Percentiles rank a stretch among this genome's conserved stretches.
Conservation (phyloP, 2,888 invertebrate species). For the Eumacrocentrus americanus region DNA sequence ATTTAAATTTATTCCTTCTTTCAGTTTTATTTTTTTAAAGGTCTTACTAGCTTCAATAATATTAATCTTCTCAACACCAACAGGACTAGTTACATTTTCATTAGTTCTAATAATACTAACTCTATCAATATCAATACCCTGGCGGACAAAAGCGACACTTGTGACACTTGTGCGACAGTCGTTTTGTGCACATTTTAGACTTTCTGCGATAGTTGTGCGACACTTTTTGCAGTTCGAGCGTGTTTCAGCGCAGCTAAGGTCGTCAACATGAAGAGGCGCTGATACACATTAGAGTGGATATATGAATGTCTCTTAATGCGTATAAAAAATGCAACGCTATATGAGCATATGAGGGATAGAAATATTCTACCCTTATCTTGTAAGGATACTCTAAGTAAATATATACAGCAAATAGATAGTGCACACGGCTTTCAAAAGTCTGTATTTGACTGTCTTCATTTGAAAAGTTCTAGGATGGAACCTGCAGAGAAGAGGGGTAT, state of each 20-base stretch:
- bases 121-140: too few species aligned
- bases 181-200: too few species aligned
- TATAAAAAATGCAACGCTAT: not conserved
- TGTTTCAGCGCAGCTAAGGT: not conserved
- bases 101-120: too few species aligned
- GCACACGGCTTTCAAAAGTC: conserved; percentile 31
- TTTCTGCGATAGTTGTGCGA: too few species aligned
- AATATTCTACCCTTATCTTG: conserved; percentile 28
- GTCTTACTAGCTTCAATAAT: too few species aligned
- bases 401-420: conserved; percentile 30
- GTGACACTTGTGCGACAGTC: too few species aligned
- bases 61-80: too few species aligned
- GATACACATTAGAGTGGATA: conserved; percentile 10
- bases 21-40: too few species aligned
- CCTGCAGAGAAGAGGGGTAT: conserved; percentile 26
- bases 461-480: conserved; percentile 32
- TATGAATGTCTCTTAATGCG: conserved; percentile 8
- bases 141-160: too few species aligned
- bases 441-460: conserved; percentile 25
- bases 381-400: conserved; percentile 30
- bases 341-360: not conserved
- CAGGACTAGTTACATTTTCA: too few species aligned
- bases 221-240: not conserved
- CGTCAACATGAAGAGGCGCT: not conserved
- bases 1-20: too few species aligned